Evolutionary conservation across 2,888 invertebrate genomes (phyloP).

Genomic region (Hydrotaea diabolus): DNA sequence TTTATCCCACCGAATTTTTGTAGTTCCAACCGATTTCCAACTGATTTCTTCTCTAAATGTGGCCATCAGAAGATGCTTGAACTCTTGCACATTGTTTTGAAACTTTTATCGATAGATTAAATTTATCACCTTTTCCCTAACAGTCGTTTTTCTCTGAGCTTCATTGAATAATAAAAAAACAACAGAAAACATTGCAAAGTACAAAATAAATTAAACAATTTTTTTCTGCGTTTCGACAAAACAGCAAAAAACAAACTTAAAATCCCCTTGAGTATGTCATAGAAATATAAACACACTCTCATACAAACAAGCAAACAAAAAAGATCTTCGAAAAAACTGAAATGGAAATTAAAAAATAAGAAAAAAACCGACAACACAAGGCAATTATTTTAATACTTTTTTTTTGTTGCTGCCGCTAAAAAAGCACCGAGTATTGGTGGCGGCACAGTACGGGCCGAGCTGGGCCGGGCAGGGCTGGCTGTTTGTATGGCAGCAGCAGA

Average conservation of each 20-base stretch:
- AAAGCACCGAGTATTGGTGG: not conserved
- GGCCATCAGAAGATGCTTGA: too few relatives aligned
- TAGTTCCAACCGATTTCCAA: too few relatives aligned
- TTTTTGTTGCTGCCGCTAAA: constrained; percentile 32
- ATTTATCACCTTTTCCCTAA: not conserved
- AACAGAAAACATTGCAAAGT: constrained; percentile 46
- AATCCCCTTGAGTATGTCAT: constrained; percentile 69
- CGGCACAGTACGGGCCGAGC: not conserved
- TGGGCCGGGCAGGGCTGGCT: not conserved
- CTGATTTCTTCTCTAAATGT: too few relatives aligned
- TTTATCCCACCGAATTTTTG: too few relatives aligned
- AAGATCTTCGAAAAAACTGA: constrained; percentile 50
- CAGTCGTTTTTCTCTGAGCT: not conserved
- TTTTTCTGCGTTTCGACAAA: constrained; percentile 49
- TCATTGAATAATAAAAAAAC: constrained; percentile 16
- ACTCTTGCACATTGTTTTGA: too few relatives aligned
- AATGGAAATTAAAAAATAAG: constrained; percentile 62
- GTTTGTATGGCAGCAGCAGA: constrained; percentile 48
- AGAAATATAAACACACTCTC: constrained; percentile 53
- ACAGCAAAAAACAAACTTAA: constrained; percentile 42
- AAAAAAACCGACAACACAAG: constrained; percentile 62
- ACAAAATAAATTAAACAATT: constrained; percentile 66
- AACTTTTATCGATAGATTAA: too few relatives aligned
- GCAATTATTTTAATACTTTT: constrained; percentile 64
- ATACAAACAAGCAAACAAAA: constrained; percentile 4